Conservation (phyloP, 1,140 invertebrate species). For the Drosophila neocordata region DNA sequence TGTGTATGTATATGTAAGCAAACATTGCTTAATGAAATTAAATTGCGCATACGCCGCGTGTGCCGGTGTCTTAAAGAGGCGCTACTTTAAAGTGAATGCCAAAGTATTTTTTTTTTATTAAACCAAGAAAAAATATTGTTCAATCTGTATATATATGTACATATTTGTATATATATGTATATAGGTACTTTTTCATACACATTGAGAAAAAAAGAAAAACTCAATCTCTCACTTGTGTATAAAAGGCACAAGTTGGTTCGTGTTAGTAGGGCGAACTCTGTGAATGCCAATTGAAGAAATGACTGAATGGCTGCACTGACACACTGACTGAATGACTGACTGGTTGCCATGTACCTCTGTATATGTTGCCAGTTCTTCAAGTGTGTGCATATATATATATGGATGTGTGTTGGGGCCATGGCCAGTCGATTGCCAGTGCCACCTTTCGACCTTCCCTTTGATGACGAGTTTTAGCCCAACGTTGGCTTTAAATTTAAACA, state of each 20-base stretch:
- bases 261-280: conserved; percentile 44
- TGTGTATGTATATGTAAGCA: conserved; percentile 5
- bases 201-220: neutral
- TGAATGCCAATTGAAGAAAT: conserved; percentile 56
- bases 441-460: conserved; percentile 5
- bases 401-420: conserved; percentile 42
- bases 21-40: conserved; percentile 37
- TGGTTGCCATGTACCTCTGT: conserved; percentile 42
- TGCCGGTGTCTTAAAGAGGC: conserved; percentile 33
- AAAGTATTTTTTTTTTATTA: neutral
- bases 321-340: conserved; percentile 30
- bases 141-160: conserved; percentile 37
- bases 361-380: conserved; percentile 11
- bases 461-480: conserved; percentile 20
- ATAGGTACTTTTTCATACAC: conserved; percentile 13
- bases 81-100: conserved; percentile 6
- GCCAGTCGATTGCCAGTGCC: conserved; percentile 23
- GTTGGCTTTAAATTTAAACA: conserved; percentile 52
- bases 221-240: conserved; percentile 6
- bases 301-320: conserved; percentile 53
- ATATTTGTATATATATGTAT: conserved; percentile 21
- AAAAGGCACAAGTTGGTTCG: conserved; percentile 24
- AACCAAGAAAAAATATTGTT: conserved; percentile 43
- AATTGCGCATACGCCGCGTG: conserved; percentile 39
- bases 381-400: neutral